phyloP scores from a whole-genome alignment of 2,888 invertebrate species.

The Mermis nigrescens region DNA sequence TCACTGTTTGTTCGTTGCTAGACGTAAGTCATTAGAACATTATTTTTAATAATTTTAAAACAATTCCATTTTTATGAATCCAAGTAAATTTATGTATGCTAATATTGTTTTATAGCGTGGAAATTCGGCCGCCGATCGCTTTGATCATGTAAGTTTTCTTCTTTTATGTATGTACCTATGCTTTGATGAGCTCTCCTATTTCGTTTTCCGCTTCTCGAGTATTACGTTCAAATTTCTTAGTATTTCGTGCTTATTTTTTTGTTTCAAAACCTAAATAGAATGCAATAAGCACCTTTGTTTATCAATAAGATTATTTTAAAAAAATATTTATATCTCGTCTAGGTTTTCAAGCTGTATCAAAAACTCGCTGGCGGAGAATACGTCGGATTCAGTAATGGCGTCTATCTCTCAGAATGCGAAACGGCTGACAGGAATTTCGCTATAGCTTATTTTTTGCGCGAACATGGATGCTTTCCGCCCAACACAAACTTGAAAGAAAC shows the following conservation, averaged over 20 bases:
- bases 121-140: constrained; percentile 34
- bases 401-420: constrained; percentile 70
- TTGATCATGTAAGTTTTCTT: constrained; percentile 29
- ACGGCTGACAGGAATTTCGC: constrained; percentile 94
- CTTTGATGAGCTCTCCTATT: no score
- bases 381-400: constrained; percentile 75
- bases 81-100: neutral
- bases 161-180: neutral
- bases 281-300: no score
- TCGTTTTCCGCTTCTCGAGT: no score
- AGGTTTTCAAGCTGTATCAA: constrained; percentile 40
- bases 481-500: constrained; percentile 72
- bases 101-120: constrained; percentile 16
- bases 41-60: neutral
- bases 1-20: constrained; percentile 60
- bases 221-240: no score
- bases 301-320: neutral
- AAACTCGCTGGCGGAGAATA: constrained; percentile 63
- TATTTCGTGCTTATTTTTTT: no score
- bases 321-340: constrained; percentile 12
- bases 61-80: neutral
- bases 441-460: constrained; percentile 87
- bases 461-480: constrained; percentile 82
- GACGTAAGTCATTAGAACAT: constrained; percentile 16
- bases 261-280: no score